Evolutionary conservation across 2,888 invertebrate species (phyloP).

Genomic region (Parochlus steinenii): DNA sequence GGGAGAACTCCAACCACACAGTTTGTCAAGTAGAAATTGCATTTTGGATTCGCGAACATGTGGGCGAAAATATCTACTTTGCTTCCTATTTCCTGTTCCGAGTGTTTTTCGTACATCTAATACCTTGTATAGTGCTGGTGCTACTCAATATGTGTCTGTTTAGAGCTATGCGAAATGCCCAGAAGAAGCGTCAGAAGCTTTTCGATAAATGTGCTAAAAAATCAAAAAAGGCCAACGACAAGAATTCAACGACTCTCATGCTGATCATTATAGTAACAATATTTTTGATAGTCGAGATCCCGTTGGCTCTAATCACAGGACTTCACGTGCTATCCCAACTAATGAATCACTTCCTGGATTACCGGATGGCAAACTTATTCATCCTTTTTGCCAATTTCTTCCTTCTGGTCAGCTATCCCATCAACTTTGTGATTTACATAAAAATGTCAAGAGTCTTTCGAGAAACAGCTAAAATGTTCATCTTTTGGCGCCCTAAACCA

Average conservation of each 20-base stretch:
- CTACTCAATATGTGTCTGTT: conserved; percentile 78
- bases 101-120: conserved; percentile 77
- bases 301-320: conserved; percentile 64
- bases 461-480: conserved; percentile 73
- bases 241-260: conserved; percentile 77
- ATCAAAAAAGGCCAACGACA: conserved; percentile 40
- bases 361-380: conserved; percentile 57
- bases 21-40: conserved; percentile 50
- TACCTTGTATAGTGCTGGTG: conserved; percentile 78
- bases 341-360: conserved; percentile 54
- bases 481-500: conserved; percentile 40
- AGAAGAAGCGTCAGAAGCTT: conserved; percentile 56
- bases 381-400: conserved; percentile 79
- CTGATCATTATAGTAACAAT: conserved; percentile 74
- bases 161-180: conserved; percentile 68
- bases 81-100: conserved; percentile 70
- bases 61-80: conserved; percentile 62
- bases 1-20: no score
- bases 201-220: conserved; percentile 66
- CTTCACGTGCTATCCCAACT: conserved; percentile 68
- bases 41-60: conserved; percentile 47
- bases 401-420: conserved; percentile 78
- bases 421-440: conserved; percentile 91
- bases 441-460: conserved; percentile 91
- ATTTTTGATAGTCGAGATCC: conserved; percentile 68